Evolutionary conservation across 2,888 invertebrate species (phyloP), one percentile per base, ranked within the genome.

Genomic region (Trachelus iudaicus): DNA sequence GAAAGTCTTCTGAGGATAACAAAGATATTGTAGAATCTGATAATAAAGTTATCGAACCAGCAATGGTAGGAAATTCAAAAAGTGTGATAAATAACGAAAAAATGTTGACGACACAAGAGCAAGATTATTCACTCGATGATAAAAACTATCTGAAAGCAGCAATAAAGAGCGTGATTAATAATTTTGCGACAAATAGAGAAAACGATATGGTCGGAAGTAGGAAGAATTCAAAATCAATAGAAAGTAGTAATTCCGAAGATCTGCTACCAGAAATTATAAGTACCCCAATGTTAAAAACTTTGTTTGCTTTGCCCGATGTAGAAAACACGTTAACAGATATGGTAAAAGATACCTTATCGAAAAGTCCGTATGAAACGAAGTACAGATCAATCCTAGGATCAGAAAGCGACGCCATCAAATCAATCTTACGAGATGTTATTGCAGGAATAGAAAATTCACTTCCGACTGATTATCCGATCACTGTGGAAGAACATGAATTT

Each of bases 131-230:
- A 0, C 80, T 81, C 69, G 76, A 79, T 68, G 82, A 84, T 23
- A 80, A 79, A 4, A 40, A 76, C 15, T 34, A 83, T 13, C 75
- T 87, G 13, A 77, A 76, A 75, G 84, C 80, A 9, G 76, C 85
- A 40, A 84, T 90, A 34, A 87, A 83, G 37, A 80, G 82, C 12
- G 84, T 86, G 9, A 82, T 90, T 6, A 87, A 89, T 37, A 83
- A 86, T 31, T 87, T 88, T n/a, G 82, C 82, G 0, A 79, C 82
- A n/a, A 75, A 75, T 12, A 77, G 76, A 34, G 34, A 79, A 0
- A 73, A 80, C 37, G 79, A 81, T 56, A 37, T 77, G 23, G n/a
- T 77, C 11, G 69, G 69, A 35, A 83, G 80, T 76, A 77, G 35
- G 11, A 56, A 23, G 0, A 75, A 35, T 1, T 23, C 69, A n/a